Conservation (phyloP, 2,888 invertebrate genomes). For the Aphidoletes aphidimyza region DNA sequence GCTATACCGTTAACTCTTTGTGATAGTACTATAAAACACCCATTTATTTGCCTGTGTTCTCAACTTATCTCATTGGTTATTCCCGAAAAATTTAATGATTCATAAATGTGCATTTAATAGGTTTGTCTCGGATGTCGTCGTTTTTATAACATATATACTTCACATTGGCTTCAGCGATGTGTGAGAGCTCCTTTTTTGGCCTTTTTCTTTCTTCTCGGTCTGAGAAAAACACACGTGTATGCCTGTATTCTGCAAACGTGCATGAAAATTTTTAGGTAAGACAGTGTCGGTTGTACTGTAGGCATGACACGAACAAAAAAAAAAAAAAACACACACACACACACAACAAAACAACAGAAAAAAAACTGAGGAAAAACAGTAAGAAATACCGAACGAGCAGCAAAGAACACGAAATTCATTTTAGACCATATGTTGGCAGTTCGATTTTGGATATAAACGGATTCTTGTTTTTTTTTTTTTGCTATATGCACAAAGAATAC, state of each 20-base stretch:
- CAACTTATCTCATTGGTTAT: conserved; percentile 38
- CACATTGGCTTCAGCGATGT: neutral
- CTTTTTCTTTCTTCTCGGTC: neutral
- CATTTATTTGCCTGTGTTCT: conserved; percentile 41
- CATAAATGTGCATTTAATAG: conserved; percentile 49
- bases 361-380: too few species aligned
- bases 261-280: conserved; percentile 27
- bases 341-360: conserved; percentile 6
- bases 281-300: neutral
- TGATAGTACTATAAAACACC: neutral
- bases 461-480: neutral
- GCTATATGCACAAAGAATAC: neutral
- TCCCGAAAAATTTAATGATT: conserved; percentile 45
- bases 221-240: conserved; percentile 37
- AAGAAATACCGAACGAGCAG: neutral
- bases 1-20: too few species aligned
- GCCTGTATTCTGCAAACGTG: neutral
- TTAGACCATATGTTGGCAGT: conserved; percentile 52
- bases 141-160: neutral
- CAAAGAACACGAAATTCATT: conserved; percentile 39
- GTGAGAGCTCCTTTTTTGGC: conserved; percentile 23
- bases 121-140: conserved; percentile 24
- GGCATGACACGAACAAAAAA: neutral
- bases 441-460: conserved; percentile 41
- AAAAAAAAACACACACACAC: neutral